Conservation (phyloP, 2,113 vertebrate species). For the Balaenoptera acutorostrata region DNA sequence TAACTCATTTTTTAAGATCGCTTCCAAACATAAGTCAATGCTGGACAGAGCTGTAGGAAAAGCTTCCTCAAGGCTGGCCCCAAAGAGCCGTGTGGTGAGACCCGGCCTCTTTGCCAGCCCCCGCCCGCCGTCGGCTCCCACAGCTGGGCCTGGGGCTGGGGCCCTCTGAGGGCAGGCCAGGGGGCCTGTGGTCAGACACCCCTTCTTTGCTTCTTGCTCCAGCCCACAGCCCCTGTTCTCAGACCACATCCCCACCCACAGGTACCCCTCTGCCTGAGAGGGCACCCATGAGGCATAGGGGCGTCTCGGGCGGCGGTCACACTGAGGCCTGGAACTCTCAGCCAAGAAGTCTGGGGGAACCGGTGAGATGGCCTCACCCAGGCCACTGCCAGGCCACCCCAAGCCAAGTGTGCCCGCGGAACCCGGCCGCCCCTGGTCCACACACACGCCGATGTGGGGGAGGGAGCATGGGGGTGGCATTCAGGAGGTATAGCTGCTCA, state of each 20-base stretch:
- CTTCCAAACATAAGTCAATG: slow-evolving; percentile 70
- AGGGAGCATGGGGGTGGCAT: neutral
- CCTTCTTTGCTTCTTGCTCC: neutral
- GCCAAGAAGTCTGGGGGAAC: neutral
- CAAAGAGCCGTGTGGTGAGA: neutral
- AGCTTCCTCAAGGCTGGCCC: slow-evolving; percentile 65
- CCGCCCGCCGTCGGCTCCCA: neutral
- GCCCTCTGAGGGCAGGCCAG: neutral
- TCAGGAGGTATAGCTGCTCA: neutral
- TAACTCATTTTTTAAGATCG: slow-evolving; percentile 66
- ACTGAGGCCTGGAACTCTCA: neutral
- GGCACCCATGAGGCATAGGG: neutral
- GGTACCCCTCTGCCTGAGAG: neutral
- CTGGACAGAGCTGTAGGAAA: slow-evolving; percentile 71
- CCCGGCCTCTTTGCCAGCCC: neutral
- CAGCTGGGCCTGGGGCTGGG: neutral
- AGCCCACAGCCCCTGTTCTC: neutral
- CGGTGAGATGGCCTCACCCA: neutral
- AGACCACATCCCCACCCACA: neutral
- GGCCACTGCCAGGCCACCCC: neutral
- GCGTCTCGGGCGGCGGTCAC: neutral
- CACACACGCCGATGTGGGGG: neutral
- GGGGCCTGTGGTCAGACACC: neutral
- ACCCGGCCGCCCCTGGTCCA: neutral
- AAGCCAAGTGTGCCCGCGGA: neutral